phyloP scores from a whole-genome alignment of 2,888 invertebrate species.

The Ptycholaimellus sp. region DNA sequence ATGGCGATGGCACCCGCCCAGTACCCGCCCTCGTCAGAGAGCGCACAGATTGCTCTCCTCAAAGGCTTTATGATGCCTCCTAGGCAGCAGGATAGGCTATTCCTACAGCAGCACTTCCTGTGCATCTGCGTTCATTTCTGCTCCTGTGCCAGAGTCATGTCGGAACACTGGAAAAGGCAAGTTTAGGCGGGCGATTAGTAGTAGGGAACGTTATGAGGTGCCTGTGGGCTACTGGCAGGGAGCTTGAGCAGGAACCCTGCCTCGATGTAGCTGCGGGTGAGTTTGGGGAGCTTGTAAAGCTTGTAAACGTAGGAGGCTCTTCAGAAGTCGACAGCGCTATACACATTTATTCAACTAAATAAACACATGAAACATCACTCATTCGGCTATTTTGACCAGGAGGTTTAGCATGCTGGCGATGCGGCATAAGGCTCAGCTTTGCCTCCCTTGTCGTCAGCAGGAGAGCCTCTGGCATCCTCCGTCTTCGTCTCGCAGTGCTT shows the following conservation, averaged over 20 bases:
- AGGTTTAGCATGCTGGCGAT: too few species aligned
- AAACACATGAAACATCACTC: too few species aligned
- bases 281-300: conserved; percentile 62
- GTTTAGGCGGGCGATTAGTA: neutral
- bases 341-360: too few species aligned
- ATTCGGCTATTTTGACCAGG: too few species aligned
- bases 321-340: too few species aligned
- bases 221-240: conserved; percentile 28
- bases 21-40: conserved; percentile 35
- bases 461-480: too few species aligned
- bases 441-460: too few species aligned
- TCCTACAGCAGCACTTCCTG: conserved; percentile 46
- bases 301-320: conserved; percentile 73
- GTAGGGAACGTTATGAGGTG: conserved; percentile 10
- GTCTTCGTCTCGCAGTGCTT: too few species aligned
- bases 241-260: conserved; percentile 60
- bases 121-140: conserved; percentile 11
- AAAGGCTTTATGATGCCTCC: too few species aligned
- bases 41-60: conserved; percentile 15
- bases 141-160: conserved; percentile 41
- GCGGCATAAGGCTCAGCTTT: too few species aligned
- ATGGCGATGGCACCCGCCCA: conserved; percentile 77
- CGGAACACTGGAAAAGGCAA: conserved; percentile 47
- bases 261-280: conserved; percentile 71
- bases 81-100: too few species aligned